Evolutionary conservation across 1,140 invertebrate genomes (phyloP), one percentile per base, ranked within the genome.

Genomic region (Neomicropteryx cornuta): DNA sequence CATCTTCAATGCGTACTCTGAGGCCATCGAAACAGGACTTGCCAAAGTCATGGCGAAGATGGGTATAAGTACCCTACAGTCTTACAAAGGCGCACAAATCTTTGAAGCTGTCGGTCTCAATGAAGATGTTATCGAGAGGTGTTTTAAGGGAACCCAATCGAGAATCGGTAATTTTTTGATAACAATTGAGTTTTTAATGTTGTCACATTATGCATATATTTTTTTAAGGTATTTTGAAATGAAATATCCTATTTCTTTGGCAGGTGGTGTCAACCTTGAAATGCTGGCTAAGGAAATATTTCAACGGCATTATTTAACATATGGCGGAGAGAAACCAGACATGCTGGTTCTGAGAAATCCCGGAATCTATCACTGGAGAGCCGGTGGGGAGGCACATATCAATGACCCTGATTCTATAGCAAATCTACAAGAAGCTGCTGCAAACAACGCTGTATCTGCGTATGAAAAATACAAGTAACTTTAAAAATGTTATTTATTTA

Each of bases 41-140:
- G 75, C 84, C 1, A 90, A 91, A 60, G 72, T 97, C 0, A 99
- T 99, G 96, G 95, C 96, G 1, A 99, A 99, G 66, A 99, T 99
- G 96, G 96, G 96, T 24, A 99, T 99, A 53, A 96, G 92, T 28
- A 99, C 95, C 1, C 66, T 99, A 13, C 95, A 99, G 58, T 97
- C 92, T n/a, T 99, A 99, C 63, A 98, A 98, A 70, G 90, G 93
- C 46, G 96, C 96, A 3, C 96, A 99, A 68, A 99, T 99, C 47
- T 99, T 99, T 60, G 96, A 99, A 69, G 94, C 94, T 17, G 92
- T 99, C 18, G 96, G 96, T 10, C 62, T 99, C 5, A 79, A 83
- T 27, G 74, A 86, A 43, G 91, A 97, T 59, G 86, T 99, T 0
- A 80, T 99, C 33, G 81, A 97, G 33, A 88, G 89, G 52, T 98